These are phyloP conservation scores for Pagetopsis macropterus DNA, from an alignment of 2,797 vertebrate genomes.

Conservation along the genomic window DNA sequence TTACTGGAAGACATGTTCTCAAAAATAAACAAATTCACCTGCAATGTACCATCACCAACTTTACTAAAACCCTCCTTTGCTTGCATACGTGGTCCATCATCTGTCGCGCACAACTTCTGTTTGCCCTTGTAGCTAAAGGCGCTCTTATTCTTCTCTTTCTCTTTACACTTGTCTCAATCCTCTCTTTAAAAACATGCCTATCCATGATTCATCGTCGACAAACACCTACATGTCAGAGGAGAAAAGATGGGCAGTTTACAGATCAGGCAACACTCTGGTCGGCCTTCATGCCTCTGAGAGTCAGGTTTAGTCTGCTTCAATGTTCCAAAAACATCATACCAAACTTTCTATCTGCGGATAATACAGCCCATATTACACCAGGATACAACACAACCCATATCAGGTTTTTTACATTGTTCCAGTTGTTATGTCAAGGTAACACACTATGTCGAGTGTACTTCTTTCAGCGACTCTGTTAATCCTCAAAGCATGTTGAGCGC, in stretches of 20 bases:
- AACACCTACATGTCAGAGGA: constrained; percentile 8
- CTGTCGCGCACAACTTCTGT: background rate
- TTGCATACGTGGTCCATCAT: constrained; percentile 18
- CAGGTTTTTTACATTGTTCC: constrained; percentile 41
- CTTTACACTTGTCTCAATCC: constrained; percentile 29
- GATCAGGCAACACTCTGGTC: constrained; percentile 29
- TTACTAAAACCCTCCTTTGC: constrained; percentile 46
- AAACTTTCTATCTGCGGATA: constrained; percentile 17
- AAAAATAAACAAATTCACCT: constrained; percentile 45
- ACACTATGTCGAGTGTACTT: constrained; percentile 49
- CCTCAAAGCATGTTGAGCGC: constrained; percentile 22
- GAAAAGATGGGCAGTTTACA: constrained; percentile 16
- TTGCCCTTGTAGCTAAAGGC: background rate
- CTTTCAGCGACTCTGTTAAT: background rate
- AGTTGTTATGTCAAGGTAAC: constrained; percentile 38
- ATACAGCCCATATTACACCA: constrained; percentile 23
- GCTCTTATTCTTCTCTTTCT: constrained; percentile 18
- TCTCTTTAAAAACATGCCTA: constrained; percentile 44
- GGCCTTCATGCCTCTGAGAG: constrained; percentile 45
- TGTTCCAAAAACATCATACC: background rate
- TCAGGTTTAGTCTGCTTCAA: constrained; percentile 21
- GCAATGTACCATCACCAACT: constrained; percentile 56
- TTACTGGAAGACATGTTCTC: constrained; percentile 72
- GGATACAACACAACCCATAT: constrained; percentile 19
- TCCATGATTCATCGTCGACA: constrained; percentile 28